Conservation (phyloP, 2,797 vertebrate genomes). For the Acestrorhynchus altus region DNA sequence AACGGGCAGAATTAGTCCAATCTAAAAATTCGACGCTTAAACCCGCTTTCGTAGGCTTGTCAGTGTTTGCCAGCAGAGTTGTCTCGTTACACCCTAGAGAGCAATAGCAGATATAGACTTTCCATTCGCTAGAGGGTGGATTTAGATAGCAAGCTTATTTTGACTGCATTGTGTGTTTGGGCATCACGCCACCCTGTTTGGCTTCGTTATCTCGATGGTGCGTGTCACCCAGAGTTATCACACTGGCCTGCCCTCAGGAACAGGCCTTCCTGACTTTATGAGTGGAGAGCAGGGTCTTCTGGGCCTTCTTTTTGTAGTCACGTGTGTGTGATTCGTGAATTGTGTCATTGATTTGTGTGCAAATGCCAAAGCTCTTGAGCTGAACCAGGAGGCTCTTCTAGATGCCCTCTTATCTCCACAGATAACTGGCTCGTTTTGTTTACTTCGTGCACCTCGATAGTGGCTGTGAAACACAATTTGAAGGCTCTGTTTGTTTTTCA, state of each 20-base stretch:
- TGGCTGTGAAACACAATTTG: conserved; percentile 18
- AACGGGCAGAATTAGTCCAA: neutral
- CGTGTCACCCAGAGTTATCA: conserved; percentile 34
- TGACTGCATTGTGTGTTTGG: conserved; percentile 28
- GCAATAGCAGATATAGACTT: neutral
- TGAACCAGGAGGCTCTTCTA: conserved; percentile 20
- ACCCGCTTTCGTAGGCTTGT: neutral
- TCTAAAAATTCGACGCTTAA: neutral
- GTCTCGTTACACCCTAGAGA: neutral
- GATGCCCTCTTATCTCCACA: conserved; percentile 37
- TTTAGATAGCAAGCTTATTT: conserved; percentile 35
- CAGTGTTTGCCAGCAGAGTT: neutral
- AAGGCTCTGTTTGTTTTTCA: conserved; percentile 20
- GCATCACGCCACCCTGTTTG: conserved; percentile 38
- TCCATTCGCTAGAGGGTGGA: neutral
- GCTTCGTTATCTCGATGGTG: conserved; percentile 29
- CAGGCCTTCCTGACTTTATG: neutral
- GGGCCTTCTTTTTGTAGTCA: neutral
- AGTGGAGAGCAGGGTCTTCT: conserved; percentile 15
- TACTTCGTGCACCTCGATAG: conserved; percentile 36
- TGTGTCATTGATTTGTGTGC: conserved; percentile 12
- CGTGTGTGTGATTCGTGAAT: neutral
- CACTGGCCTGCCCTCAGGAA: conserved; percentile 32
- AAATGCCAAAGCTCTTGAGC: conserved; percentile 28
- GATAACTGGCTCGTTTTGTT: conserved; percentile 39